Percentiles rank a stretch among this genome's conserved stretches.
Evolutionary conservation across 1,140 invertebrate species (phyloP).

Genomic region (Chionoecetes opilio): DNA sequence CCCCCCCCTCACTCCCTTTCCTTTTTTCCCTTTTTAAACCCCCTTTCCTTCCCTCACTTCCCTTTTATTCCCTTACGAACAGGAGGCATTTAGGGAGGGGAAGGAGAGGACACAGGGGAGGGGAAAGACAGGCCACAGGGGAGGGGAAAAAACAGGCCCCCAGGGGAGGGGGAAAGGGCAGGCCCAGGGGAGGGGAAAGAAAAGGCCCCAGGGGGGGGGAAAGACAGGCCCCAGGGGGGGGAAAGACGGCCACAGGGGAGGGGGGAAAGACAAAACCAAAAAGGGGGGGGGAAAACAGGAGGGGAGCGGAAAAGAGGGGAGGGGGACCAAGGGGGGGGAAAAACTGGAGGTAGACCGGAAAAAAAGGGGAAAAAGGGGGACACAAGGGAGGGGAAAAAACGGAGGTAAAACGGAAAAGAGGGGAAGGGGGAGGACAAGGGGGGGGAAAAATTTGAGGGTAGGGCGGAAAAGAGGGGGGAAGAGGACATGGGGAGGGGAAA

Average conservation of each 20-base stretch:
- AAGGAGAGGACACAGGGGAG: not conserved
- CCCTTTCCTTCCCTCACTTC: not conserved
- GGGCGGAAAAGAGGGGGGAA: not conserved
- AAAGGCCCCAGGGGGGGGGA: not conserved
- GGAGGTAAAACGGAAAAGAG: too few species aligned
- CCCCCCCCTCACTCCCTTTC: not conserved
- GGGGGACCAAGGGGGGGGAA: too few species aligned
- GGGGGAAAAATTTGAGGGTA: too few species aligned
- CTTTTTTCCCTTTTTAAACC: not conserved
- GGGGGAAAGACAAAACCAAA: not conserved
- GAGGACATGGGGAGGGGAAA: not conserved
- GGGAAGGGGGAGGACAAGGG: not conserved
- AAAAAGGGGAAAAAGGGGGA: too few species aligned
- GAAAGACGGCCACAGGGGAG: too few species aligned
- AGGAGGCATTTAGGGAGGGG: not conserved
- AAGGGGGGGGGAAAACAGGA: not conserved
- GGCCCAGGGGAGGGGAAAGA: too few species aligned
- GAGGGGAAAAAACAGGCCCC: too few species aligned
- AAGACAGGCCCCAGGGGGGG: too few species aligned
- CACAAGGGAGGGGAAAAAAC: too few species aligned
- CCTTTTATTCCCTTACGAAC: constrained; percentile 22
- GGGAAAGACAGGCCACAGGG: not conserved
- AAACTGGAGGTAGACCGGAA: too few species aligned
- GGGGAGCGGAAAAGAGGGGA: not conserved
- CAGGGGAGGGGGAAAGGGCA: not conserved